phyloP scores from a whole-genome alignment of 1,140 invertebrate genomes.

The Fragariocoptes setiger region DNA sequence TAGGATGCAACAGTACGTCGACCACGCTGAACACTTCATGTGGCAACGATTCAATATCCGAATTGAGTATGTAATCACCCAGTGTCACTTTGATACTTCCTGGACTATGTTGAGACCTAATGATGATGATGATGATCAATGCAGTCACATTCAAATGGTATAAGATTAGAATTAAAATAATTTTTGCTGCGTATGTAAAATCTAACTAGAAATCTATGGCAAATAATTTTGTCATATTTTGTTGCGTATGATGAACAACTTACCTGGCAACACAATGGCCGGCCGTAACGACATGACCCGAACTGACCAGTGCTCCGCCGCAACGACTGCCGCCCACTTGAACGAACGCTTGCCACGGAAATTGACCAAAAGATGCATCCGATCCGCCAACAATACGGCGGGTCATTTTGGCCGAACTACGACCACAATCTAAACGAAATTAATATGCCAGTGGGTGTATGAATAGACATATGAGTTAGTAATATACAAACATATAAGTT shows the following conservation, averaged over 20 bases:
- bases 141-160: slow-evolving; percentile 2
- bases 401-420: slow-evolving; percentile 33
- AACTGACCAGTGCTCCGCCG: slow-evolving; percentile 65
- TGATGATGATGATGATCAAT: too few species aligned
- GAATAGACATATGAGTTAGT: too few species aligned
- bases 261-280: slow-evolving; percentile 72
- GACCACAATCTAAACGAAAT: slow-evolving; percentile 11
- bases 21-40: slow-evolving; percentile 62
- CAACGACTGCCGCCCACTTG: slow-evolving; percentile 62
- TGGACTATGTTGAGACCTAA: slow-evolving; percentile 32
- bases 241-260: too few species aligned
- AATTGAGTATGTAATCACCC: slow-evolving; percentile 74
- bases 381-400: slow-evolving; percentile 71
- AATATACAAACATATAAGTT: not conserved
- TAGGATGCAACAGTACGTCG: slow-evolving; percentile 59
- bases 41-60: slow-evolving; percentile 51
- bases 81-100: slow-evolving; percentile 62
- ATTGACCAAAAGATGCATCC: slow-evolving; percentile 66
- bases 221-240: too few species aligned
- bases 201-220: too few species aligned
- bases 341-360: slow-evolving; percentile 85
- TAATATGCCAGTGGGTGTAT: not conserved
- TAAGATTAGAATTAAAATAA: too few species aligned
- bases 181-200: too few species aligned
- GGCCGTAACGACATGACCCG: slow-evolving; percentile 70